Evolutionary conservation across 2,797 vertebrate species (phyloP).

Genomic region (Dendrocincla fuliginosa): DNA sequence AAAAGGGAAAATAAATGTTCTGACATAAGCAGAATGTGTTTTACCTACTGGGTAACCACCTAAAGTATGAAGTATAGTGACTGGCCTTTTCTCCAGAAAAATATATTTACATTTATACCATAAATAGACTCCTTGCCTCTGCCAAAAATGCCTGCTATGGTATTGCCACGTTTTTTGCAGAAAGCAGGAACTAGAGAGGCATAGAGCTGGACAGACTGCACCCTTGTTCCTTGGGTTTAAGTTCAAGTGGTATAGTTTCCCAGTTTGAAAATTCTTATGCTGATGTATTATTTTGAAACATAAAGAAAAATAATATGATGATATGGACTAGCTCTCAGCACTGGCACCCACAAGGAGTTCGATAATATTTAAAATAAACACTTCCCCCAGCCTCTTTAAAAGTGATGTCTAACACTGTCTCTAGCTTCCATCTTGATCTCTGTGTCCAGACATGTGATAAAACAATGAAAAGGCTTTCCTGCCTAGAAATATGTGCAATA

Average conservation of each 20-base stretch:
- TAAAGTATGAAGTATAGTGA: slow-evolving; percentile 29
- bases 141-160: slow-evolving; percentile 22
- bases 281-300: neutral
- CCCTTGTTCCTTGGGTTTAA: neutral
- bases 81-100: slow-evolving; percentile 31
- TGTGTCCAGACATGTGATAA: neutral
- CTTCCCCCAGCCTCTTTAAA: neutral
- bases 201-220: neutral
- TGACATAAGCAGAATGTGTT: neutral
- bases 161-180: neutral
- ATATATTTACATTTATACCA: neutral
- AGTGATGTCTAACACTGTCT: neutral
- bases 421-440: neutral
- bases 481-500: neutral
- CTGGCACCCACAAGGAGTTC: neutral
- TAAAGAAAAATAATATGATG: neutral
- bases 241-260: neutral
- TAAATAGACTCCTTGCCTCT: neutral
- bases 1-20: neutral
- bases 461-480: neutral
- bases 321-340: neutral
- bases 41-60: slow-evolving; percentile 9
- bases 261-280: neutral
- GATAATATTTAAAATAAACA: neutral
- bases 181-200: neutral